Conservation (phyloP, 2,113 vertebrate genomes). For the Dasyornis broadbenti region DNA sequence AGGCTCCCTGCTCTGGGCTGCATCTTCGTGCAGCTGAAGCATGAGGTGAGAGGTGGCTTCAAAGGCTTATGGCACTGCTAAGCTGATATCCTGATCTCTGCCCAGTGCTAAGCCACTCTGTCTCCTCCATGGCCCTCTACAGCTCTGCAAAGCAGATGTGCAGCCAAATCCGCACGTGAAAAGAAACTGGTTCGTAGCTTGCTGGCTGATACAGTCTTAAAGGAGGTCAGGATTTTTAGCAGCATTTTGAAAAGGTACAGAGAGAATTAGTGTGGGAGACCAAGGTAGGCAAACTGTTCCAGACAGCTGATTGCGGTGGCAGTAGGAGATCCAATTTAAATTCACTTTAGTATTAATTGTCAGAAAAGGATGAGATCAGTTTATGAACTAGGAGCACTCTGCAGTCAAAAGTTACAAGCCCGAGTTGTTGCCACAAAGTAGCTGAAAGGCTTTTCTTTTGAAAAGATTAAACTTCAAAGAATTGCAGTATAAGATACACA, state of each 20-base stretch:
- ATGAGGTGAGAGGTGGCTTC: background rate
- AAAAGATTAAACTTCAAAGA: conserved; percentile 75
- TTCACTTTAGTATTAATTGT: conserved; percentile 57
- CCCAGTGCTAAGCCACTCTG: background rate
- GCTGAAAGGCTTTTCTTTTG: conserved; percentile 67
- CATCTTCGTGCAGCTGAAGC: background rate
- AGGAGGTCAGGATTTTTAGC: conserved; percentile 32
- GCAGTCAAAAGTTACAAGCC: conserved; percentile 62
- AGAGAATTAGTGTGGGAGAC: conserved; percentile 28
- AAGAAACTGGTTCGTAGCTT: background rate
- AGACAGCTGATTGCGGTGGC: background rate
- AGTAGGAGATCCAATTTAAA: conserved; percentile 58
- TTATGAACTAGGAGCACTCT: conserved; percentile 41
- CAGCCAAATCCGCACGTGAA: background rate
- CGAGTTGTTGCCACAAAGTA: conserved; percentile 59
- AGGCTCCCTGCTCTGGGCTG: background rate
- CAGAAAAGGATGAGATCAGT: conserved; percentile 64
- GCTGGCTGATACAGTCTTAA: background rate
- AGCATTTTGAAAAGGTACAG: conserved; percentile 17
- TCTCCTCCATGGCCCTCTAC: background rate
- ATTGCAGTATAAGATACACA: conserved; percentile 61
- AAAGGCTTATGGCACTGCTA: background rate
- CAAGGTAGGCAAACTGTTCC: conserved; percentile 37
- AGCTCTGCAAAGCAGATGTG: background rate
- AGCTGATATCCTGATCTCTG: background rate